phyloP scores from a whole-genome alignment of 2,888 invertebrate genomes.

The Cheilosia impressa region DNA sequence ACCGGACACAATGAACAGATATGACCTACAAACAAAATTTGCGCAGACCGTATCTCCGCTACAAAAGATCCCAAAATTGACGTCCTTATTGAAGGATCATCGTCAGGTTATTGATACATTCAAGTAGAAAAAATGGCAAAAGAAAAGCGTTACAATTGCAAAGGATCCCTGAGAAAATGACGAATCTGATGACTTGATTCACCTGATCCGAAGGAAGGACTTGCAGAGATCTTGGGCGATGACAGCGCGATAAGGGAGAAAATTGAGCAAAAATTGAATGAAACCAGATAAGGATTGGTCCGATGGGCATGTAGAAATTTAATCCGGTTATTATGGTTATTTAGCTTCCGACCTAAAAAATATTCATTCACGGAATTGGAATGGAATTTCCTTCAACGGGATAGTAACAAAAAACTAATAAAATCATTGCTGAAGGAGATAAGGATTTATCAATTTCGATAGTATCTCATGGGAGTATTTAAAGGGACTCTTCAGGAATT shows the following conservation, averaged over 20 bases:
- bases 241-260: conserved; percentile 36
- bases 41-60: conserved; percentile 66
- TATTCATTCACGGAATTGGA: conserved; percentile 26
- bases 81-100: conserved; percentile 60
- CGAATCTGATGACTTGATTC: conserved; percentile 63
- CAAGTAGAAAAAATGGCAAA: conserved; percentile 37
- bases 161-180: conserved; percentile 66
- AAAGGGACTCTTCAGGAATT: not conserved
- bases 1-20: conserved; percentile 38
- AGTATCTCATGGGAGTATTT: conserved; percentile 6
- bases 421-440: conserved; percentile 59
- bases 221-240: conserved; percentile 10
- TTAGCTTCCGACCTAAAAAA: conserved; percentile 15
- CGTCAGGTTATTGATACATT: conserved; percentile 62
- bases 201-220: conserved; percentile 35
- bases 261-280: conserved; percentile 57
- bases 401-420: conserved; percentile 21
- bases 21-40: conserved; percentile 52
- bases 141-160: conserved; percentile 63
- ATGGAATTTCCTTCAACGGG: not conserved
- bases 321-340: conserved; percentile 70
- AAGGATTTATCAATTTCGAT: conserved; percentile 53
- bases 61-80: conserved; percentile 64
- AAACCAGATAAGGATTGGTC: conserved; percentile 26
- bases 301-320: conserved; percentile 55